Evolutionary conservation across 2,113 vertebrate genomes (phyloP), one percentile per base, ranked within the genome.

Genomic region (Sinocyclocheilus maitianheensis): DNA sequence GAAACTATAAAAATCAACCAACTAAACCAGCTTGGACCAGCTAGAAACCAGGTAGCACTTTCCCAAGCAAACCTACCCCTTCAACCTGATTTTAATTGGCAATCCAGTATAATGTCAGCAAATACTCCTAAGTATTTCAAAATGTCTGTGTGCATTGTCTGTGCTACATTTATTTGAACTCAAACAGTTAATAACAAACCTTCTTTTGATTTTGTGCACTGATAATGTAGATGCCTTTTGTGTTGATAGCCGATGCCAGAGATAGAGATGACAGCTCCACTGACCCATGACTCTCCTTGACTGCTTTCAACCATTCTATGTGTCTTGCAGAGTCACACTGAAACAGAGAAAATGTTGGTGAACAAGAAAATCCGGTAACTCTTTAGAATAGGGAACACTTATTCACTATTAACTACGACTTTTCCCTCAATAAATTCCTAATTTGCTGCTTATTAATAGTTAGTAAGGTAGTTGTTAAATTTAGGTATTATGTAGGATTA

Each of bases 201-300:
- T 75, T 94, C 90, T 79, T 84, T 14, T 18, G 96, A 77, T 77
- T 84, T 46, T 90, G 94, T 5, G 95, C 95, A 85, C 81, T 69
- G 79, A 99, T 96, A 46, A 94, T 51, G 4, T 99, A 99, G 13
- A 96, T 87, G 6, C 98, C 98, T 62, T 94, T 96, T 84, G 87
- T 93, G 91, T 99, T 99, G 93, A 99, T 97, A 34, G 96, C 91
- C n/a, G 97, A 96, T 76, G 97, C 98, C 88, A 99, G 93, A 0
- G 97, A 96, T 71, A 99, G 92, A 0, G 98, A 99, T 0, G 98
- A 99, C 63, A 97, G 93, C 88, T 99, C 98, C 85, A 99, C 97
- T 0, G 98, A 99, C 0, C 98, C 98, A 3, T 99, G 98, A 87
- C 97, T 98, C 74, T 99, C 98, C 84, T 97, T 98, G 84, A 99